Percentiles rank a stretch among this genome's conserved stretches.
Evolutionary conservation across 2,888 invertebrate genomes (phyloP).

Genomic region (Phoenoteleia sp.): DNA sequence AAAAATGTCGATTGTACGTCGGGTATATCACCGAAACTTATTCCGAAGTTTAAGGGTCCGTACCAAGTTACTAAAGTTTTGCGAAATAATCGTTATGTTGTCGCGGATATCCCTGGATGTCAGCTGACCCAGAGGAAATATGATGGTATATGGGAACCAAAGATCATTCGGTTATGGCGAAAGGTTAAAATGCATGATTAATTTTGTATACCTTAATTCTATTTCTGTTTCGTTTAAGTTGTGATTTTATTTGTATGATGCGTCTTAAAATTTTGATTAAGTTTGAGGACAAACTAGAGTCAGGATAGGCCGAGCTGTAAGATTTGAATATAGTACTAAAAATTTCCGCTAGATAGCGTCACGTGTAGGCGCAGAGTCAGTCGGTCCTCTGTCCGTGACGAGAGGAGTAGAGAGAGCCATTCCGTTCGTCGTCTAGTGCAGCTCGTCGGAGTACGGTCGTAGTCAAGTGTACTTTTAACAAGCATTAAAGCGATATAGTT

Average conservation of each 20-base stretch:
- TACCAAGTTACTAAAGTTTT: slow-evolving; percentile 67
- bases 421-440: too few species aligned
- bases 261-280: neutral
- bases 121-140: slow-evolving; percentile 65
- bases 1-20: slow-evolving; percentile 19
- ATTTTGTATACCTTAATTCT: neutral
- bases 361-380: too few species aligned
- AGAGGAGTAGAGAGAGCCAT: too few species aligned
- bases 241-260: neutral
- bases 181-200: neutral
- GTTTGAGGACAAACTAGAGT: slow-evolving; percentile 40
- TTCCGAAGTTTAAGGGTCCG: slow-evolving; percentile 73
- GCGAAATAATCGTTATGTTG: slow-evolving; percentile 71
- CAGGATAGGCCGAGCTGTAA: slow-evolving; percentile 53
- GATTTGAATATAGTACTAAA: neutral
- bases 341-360: neutral
- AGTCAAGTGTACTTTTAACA: too few species aligned
- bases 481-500: too few species aligned
- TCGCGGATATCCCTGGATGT: slow-evolving; percentile 67
- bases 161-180: slow-evolving; percentile 67
- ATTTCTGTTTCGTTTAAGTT: neutral
- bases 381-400: too few species aligned
- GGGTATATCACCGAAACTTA: slow-evolving; percentile 69
- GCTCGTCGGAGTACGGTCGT: neutral
- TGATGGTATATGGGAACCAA: slow-evolving; percentile 71